phyloP scores from a whole-genome alignment of 1,140 invertebrate genomes.

The Sarcophaga peregrina region DNA sequence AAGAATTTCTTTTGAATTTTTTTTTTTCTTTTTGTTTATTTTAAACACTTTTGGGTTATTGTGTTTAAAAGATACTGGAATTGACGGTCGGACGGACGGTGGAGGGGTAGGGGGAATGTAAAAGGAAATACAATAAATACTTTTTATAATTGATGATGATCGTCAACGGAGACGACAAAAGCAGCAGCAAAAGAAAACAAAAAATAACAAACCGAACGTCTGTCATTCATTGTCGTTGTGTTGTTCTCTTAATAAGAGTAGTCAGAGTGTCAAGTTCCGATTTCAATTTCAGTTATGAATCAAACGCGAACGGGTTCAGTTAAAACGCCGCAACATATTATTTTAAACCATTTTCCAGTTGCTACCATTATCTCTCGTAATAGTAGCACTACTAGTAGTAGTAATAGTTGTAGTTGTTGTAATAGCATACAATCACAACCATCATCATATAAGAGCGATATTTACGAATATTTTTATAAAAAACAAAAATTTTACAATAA shows the following conservation, averaged over 20 bases:
- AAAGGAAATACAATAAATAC: too few relatives aligned
- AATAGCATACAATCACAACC: background rate
- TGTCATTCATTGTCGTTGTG: background rate
- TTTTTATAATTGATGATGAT: constrained; percentile 19
- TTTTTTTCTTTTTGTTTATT: background rate
- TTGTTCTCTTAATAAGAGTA: background rate
- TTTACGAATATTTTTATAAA: background rate
- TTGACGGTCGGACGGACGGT: too few relatives aligned
- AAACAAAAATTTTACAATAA: background rate
- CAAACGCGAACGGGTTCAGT: constrained; percentile 25
- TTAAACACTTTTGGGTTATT: background rate
- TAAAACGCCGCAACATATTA: background rate
- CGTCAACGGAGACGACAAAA: background rate
- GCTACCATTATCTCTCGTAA: background rate
- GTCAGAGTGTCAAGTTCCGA: constrained; percentile 4
- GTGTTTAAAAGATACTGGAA: background rate
- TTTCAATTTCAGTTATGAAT: constrained; percentile 34
- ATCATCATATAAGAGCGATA: background rate
- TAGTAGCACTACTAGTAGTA: background rate
- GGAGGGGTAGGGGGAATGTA: too few relatives aligned
- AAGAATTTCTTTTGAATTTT: constrained; percentile 8
- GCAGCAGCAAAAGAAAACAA: background rate
- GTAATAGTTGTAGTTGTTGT: background rate
- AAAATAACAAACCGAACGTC: background rate
- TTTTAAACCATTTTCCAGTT: background rate